Conservation (phyloP, 1,140 invertebrate genomes). For the Glossosoma conforme region DNA sequence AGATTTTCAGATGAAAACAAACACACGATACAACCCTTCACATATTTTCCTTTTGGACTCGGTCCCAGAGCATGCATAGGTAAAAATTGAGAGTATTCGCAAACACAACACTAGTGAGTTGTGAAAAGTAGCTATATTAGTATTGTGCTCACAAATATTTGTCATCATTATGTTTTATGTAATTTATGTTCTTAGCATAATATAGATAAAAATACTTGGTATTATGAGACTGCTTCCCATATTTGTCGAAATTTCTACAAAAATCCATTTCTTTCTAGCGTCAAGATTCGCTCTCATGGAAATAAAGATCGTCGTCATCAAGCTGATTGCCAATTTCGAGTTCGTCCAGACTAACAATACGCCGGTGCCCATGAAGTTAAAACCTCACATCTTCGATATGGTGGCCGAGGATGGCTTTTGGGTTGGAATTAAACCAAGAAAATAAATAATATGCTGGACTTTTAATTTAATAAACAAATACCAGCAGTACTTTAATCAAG, state of each 20-base stretch:
- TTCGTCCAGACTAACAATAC: constrained; percentile 19
- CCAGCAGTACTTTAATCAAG: too few relatives aligned
- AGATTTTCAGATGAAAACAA: constrained; percentile 47
- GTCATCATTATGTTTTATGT: background rate
- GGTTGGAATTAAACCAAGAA: constrained; percentile 19
- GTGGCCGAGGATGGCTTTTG: constrained; percentile 9
- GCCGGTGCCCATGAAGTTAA: constrained; percentile 15
- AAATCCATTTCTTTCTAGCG: constrained; percentile 12
- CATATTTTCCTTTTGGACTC: constrained; percentile 60
- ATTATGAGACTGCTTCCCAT: too few relatives aligned
- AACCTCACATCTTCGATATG: constrained; percentile 11
- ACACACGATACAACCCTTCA: constrained; percentile 10
- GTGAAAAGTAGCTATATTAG: background rate
- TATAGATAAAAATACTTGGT: background rate
- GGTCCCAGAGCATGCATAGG: constrained; percentile 60
- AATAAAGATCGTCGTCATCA: constrained; percentile 43
- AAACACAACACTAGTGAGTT: too few relatives aligned
- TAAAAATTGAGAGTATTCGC: too few relatives aligned
- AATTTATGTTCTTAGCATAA: background rate
- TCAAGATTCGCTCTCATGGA: constrained; percentile 48
- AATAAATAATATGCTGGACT: background rate
- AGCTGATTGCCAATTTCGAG: constrained; percentile 33
- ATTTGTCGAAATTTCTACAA: too few relatives aligned
- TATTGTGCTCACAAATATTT: background rate
- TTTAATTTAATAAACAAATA: too few relatives aligned